Evolutionary conservation across 2,888 invertebrate genomes (phyloP).

Genomic region (Eudemis profundana): DNA sequence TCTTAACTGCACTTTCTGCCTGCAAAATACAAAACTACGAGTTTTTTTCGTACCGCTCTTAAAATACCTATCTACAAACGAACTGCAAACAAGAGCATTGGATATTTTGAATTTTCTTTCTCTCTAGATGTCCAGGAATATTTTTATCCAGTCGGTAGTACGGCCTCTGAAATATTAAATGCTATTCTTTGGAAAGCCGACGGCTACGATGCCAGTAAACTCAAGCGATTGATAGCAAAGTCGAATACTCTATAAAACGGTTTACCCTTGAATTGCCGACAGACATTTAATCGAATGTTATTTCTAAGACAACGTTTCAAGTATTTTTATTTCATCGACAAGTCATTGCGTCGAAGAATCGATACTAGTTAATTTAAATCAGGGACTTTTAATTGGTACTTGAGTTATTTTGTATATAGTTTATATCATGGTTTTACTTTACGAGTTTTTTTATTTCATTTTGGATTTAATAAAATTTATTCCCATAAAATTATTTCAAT

Average conservation of each 20-base stretch:
- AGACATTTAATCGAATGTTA: too few relatives aligned
- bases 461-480: too few relatives aligned
- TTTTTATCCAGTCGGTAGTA: constrained; percentile 7
- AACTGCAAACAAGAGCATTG: constrained; percentile 8
- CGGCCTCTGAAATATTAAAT: background rate
- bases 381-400: too few relatives aligned
- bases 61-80: constrained; percentile 9
- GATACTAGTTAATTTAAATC: too few relatives aligned
- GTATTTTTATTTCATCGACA: too few relatives aligned
- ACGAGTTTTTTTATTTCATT: too few relatives aligned
- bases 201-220: background rate
- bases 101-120: background rate
- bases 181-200: constrained; percentile 16
- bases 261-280: too few relatives aligned
- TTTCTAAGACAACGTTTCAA: too few relatives aligned
- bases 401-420: too few relatives aligned
- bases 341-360: too few relatives aligned
- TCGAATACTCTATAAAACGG: background rate
- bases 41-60: background rate
- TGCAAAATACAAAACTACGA: constrained; percentile 2
- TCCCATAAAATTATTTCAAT: too few relatives aligned
- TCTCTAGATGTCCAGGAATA: background rate
- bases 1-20: background rate
- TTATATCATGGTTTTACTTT: too few relatives aligned
- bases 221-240: background rate